phyloP scores from a whole-genome alignment of 2,888 invertebrate species.

The Brenthis daphne region DNA sequence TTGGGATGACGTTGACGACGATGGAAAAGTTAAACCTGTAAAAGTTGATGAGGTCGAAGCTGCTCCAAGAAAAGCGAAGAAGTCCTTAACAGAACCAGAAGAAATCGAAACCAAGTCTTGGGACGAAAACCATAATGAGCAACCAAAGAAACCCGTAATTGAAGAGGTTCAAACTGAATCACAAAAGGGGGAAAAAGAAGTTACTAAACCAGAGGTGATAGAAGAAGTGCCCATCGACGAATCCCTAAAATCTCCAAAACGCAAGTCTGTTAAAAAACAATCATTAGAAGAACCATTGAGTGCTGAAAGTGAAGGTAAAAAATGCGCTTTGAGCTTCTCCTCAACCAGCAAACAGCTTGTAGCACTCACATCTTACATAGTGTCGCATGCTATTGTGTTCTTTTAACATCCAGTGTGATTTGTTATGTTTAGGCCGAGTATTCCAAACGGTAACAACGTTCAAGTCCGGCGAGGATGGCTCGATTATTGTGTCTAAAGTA shows the following conservation, averaged over 20 bases:
- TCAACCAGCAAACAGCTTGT: conserved; percentile 71
- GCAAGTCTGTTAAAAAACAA: conserved; percentile 73
- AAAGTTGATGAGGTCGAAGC: conserved; percentile 54
- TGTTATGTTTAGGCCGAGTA: conserved; percentile 81
- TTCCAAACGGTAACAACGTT: conserved; percentile 80
- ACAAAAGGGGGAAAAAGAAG: conserved; percentile 58
- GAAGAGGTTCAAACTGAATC: conserved; percentile 59
- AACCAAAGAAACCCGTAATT: conserved; percentile 53
- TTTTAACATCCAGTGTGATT: conserved; percentile 78
- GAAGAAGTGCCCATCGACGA: conserved; percentile 66
- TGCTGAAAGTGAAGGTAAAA: conserved; percentile 79
- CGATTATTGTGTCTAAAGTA: conserved; percentile 79
- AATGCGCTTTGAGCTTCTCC: conserved; percentile 66
- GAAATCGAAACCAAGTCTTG: conserved; percentile 63
- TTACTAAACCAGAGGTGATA: conserved; percentile 63
- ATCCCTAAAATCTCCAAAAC: conserved; percentile 64
- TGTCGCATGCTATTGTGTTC: conserved; percentile 70
- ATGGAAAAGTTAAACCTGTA: conserved; percentile 46
- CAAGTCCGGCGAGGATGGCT: conserved; percentile 75
- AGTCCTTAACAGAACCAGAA: conserved; percentile 60
- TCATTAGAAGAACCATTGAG: conserved; percentile 72
- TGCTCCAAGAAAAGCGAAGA: conserved; percentile 52
- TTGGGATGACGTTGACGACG: conserved; percentile 62
- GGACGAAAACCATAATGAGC: conserved; percentile 70
- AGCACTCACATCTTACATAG: conserved; percentile 59